Base-by-base conservation (phyloP, 2,888 invertebrate genomes). In the Punctoribates punctum region DNA sequence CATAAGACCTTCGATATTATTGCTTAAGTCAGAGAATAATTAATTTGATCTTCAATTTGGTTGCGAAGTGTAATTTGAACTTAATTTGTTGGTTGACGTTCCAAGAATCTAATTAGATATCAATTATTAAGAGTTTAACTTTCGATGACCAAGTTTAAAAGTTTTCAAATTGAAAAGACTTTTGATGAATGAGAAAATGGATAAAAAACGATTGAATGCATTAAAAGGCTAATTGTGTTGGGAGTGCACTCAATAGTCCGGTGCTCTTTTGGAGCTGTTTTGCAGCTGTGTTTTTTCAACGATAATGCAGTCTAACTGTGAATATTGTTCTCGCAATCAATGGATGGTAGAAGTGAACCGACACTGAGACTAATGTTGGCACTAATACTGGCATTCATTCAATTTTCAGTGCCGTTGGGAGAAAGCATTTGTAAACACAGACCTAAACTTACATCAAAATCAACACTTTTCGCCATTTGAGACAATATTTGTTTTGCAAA, bases 361-460 rank as follows among this genome's bases (percentile, higher is more conserved):
- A 34, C 62, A 65, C 34, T 65, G 62, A 29, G 23, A 34, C 62
- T 15, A 65, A 65, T 34, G 34, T 34, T 34, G 34, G 34, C 8
- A 34, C 8, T 34, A 34, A 34, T 34, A 34, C 34, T 15, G 17
- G 11, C 62, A 17, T 25, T 34, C 34, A 65, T 65, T 27, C 34
- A 65, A 34, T 29, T 17, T 8, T 34, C 15, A 4, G 11, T 13
- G 13, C 60, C 27, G 23, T 60, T 3, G 34, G 62, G 23, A 34
- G 5, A 29, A 29, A 48, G 48, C n/a, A 48, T 65, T 65, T 34
- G 29, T 29, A 11, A 65, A 65, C 9, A 65, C 62, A 34, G n/a
- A 17, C n/a, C 34, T 65, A 65, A 42, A 70, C 70, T 70, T 70
- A 46, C 70, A 70, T 46, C 70, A 70, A 70, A 46, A 70, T 70